A percentile compares a stretch with the other conserved stretches of the same genome.
Evolutionary conservation across 1,140 invertebrate species (phyloP).

Genomic region (Drosophila willistoni): DNA sequence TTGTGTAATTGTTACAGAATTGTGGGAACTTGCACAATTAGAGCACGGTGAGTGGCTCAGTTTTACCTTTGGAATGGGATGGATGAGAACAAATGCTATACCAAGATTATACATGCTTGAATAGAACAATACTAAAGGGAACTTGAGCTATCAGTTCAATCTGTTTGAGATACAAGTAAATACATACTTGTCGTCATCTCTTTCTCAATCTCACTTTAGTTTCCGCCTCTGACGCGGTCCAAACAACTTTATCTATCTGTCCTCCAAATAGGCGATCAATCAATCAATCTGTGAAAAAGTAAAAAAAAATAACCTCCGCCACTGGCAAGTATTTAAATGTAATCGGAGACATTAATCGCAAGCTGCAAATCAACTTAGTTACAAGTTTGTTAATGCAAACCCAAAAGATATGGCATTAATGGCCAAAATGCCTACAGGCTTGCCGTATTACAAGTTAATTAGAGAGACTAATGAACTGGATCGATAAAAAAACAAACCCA

Average conservation of each 20-base stretch:
- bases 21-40: slow-evolving; percentile 81
- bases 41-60: slow-evolving; percentile 55
- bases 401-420: slow-evolving; percentile 61
- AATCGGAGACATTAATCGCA: slow-evolving; percentile 67
- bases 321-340: slow-evolving; percentile 76
- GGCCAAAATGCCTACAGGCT: slow-evolving; percentile 12
- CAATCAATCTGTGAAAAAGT: slow-evolving; percentile 45
- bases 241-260: slow-evolving; percentile 7
- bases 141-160: background rate
- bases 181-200: background rate
- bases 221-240: background rate
- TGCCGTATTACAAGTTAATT: slow-evolving; percentile 17
- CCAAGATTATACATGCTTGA: slow-evolving; percentile 30
- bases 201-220: background rate
- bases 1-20: slow-evolving; percentile 28
- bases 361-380: slow-evolving; percentile 62
- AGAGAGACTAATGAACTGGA: slow-evolving; percentile 19
- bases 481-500: background rate
- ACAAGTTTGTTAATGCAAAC: slow-evolving; percentile 34
- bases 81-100: slow-evolving; percentile 15
- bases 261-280: slow-evolving; percentile 55
- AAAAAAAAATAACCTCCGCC: slow-evolving; percentile 36
- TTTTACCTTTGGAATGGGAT: slow-evolving; percentile 11
- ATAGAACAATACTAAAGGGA: background rate
- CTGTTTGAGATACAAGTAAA: background rate